phyloP scores from a whole-genome alignment of 2,797 vertebrate species.

The Brotula barbata region DNA sequence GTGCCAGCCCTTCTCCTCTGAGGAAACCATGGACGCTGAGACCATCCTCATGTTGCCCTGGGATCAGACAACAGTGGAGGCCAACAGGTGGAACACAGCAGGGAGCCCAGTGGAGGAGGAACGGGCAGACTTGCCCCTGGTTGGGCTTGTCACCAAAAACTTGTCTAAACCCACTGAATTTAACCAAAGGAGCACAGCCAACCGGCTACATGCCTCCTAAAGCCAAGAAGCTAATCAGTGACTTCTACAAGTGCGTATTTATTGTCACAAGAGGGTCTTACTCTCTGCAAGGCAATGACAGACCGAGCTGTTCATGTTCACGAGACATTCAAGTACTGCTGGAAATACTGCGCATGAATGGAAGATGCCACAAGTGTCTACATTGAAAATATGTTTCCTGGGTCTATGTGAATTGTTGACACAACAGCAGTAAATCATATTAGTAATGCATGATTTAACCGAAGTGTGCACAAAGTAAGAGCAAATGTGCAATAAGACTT shows the following conservation, averaged over 20 bases:
- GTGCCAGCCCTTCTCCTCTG: conserved; percentile 80
- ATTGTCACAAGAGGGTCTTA: neutral
- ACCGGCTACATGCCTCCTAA: conserved; percentile 82
- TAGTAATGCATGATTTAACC: too few relatives aligned
- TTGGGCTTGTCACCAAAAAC: neutral
- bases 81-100: neutral
- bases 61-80: conserved; percentile 28
- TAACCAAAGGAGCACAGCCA: conserved; percentile 65
- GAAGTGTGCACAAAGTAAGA: too few relatives aligned
- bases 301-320: conserved; percentile 7
- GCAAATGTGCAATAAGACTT: too few relatives aligned
- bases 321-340: neutral
- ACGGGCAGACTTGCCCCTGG: conserved; percentile 33
- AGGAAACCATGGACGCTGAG: conserved; percentile 65
- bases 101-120: conserved; percentile 30
- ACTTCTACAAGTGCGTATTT: conserved; percentile 24
- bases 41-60: conserved; percentile 33
- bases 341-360: neutral
- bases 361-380: neutral
- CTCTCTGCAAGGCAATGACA: neutral
- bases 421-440: neutral
- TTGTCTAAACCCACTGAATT: conserved; percentile 39
- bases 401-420: neutral
- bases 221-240: neutral
- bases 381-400: conserved; percentile 3